A percentile compares a stretch with the other conserved stretches of the same genome.
These are phyloP conservation scores for Mus spicilegus DNA, from an alignment of 2,113 vertebrate species.

Conservation along the genomic window DNA sequence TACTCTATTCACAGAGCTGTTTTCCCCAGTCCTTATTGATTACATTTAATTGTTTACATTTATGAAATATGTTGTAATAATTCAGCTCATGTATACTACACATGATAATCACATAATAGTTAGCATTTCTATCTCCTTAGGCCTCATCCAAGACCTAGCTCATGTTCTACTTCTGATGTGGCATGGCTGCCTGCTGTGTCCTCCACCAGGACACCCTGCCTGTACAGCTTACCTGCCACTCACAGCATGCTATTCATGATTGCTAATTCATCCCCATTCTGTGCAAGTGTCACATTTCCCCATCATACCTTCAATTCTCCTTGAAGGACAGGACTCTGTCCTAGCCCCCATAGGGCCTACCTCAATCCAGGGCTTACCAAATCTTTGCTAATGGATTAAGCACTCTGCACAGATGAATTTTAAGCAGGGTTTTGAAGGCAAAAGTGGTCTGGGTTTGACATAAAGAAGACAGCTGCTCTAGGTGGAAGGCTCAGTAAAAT, in stretches of 20 bases:
- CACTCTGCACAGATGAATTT: constrained; percentile 57
- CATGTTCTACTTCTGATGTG: not conserved
- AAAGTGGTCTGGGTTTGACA: constrained; percentile 48
- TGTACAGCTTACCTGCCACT: not conserved
- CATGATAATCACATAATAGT: not conserved
- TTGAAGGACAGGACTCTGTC: not conserved
- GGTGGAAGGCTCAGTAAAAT: constrained; percentile 64
- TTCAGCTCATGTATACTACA: not conserved
- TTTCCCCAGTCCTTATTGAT: not conserved
- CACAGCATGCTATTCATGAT: not conserved
- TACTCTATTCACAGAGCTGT: not conserved
- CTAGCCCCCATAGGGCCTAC: constrained; percentile 7
- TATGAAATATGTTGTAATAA: not conserved
- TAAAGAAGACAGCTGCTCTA: constrained; percentile 46
- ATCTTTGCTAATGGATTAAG: constrained; percentile 68
- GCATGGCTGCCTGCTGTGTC: not conserved
- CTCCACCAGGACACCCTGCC: not conserved
- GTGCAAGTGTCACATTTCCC: constrained; percentile 17
- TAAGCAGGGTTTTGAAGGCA: constrained; percentile 58
- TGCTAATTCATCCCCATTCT: constrained; percentile 22
- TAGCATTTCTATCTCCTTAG: not conserved
- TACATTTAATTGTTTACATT: not conserved
- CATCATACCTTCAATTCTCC: constrained; percentile 25
- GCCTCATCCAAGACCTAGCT: constrained; percentile 16
- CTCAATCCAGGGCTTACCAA: constrained; percentile 23